These are phyloP conservation scores for Thunnus thynnus DNA, from an alignment of 2,113 vertebrate genomes.

Conservation along the genomic window DNA sequence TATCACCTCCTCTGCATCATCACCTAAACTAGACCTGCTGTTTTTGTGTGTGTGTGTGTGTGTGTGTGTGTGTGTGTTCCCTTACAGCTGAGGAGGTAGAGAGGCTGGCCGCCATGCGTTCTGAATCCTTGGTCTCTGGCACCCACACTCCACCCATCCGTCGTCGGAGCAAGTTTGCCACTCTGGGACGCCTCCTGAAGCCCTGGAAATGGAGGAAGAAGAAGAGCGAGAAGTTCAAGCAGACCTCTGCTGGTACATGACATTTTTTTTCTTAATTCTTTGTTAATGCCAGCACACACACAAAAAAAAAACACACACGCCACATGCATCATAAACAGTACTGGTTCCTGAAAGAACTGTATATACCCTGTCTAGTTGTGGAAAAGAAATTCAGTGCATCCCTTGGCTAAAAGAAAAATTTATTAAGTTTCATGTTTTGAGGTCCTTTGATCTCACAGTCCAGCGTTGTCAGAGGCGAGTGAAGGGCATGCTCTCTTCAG, in stretches of 20 bases:
- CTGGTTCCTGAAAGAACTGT: too few relatives aligned
- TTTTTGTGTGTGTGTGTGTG: background rate
- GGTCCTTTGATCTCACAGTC: constrained; percentile 64
- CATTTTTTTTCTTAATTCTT: background rate
- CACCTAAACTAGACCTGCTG: constrained; percentile 29
- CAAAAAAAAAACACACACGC: background rate
- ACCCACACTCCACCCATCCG: constrained; percentile 96
- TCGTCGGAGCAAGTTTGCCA: constrained; percentile 95
- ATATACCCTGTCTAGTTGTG: background rate
- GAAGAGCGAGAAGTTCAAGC: constrained; percentile 99
- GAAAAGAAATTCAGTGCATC: background rate
- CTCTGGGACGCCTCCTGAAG: constrained; percentile 95
- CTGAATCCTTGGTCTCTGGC: constrained; percentile 93
- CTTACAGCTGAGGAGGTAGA: constrained; percentile 95
- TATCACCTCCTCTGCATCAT: constrained; percentile 41
- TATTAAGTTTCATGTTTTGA: constrained; percentile 39
- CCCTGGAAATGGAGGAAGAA: constrained; percentile 99
- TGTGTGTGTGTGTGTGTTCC: background rate
- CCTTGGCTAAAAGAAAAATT: constrained; percentile 26
- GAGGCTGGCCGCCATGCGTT: constrained; percentile 95
- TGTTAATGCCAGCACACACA: background rate
- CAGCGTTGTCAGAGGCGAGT: constrained; percentile 52
- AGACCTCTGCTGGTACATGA: constrained; percentile 94
- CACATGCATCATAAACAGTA: background rate
- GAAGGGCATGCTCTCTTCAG: constrained; percentile 56